phyloP scores from a whole-genome alignment of 1,140 invertebrate genomes.

The Branchinecta lindahli region DNA sequence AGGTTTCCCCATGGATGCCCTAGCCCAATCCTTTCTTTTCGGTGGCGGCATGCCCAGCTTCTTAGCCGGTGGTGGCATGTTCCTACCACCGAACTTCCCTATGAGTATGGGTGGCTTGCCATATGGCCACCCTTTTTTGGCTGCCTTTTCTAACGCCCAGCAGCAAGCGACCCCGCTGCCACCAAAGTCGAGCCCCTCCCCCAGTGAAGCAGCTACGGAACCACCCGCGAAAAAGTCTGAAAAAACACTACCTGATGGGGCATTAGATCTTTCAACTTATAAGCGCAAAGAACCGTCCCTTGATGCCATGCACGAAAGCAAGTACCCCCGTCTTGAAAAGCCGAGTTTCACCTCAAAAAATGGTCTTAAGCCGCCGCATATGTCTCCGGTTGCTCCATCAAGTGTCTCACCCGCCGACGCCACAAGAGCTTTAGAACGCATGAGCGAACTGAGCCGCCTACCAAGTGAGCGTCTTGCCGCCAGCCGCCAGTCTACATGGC shows the following conservation, averaged over 20 bases:
- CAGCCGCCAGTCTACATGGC: constrained; percentile 49
- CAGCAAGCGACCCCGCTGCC: neutral
- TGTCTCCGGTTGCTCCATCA: constrained; percentile 33
- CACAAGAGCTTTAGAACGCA: constrained; percentile 72
- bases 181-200: neutral
- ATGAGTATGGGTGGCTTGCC: neutral
- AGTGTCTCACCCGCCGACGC: constrained; percentile 40
- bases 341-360: constrained; percentile 23
- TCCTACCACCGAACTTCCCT: constrained; percentile 2
- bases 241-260: neutral
- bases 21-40: neutral
- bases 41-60: neutral
- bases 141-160: neutral
- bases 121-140: neutral
- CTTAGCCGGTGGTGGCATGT: neutral
- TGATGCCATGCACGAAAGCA: neutral
- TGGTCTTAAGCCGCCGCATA: constrained; percentile 21
- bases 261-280: neutral
- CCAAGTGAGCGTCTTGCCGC: constrained; percentile 43
- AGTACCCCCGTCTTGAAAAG: constrained; percentile 16
- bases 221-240: neutral
- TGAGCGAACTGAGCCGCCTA: constrained; percentile 71
- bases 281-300: neutral
- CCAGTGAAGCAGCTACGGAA: neutral
- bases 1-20: constrained; percentile 5